A percentile compares a stretch with the other conserved stretches of the same genome.
Evolutionary conservation across 1,140 invertebrate genomes (phyloP).

Genomic region (Neodiprion lecontei): DNA sequence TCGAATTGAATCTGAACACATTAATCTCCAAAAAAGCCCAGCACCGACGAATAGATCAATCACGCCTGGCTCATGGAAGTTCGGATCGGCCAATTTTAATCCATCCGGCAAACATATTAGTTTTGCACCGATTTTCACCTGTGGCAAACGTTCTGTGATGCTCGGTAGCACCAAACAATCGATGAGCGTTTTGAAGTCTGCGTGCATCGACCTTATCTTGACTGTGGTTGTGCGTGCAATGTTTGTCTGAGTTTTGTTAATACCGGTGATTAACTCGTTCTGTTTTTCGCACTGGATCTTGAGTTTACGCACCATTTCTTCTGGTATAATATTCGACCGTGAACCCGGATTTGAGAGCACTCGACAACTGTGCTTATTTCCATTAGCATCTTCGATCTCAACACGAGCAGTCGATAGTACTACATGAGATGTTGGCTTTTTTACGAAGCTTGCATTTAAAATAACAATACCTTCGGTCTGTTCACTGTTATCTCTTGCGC

Average conservation of each 20-base stretch:
- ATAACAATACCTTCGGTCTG: not conserved
- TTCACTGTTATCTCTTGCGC: not conserved
- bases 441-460: slow-evolving; percentile 11
- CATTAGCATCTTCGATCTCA: slow-evolving; percentile 22
- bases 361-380: slow-evolving; percentile 23
- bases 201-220: slow-evolving; percentile 26
- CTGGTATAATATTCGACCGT: slow-evolving; percentile 30
- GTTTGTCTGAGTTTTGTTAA: slow-evolving; percentile 20
- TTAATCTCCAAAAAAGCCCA: slow-evolving; percentile 37
- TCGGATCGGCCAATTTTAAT: slow-evolving; percentile 35
- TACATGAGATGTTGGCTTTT: slow-evolving; percentile 4
- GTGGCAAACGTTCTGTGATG: slow-evolving; percentile 26
- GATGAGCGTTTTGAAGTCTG: slow-evolving; percentile 12
- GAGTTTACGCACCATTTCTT: slow-evolving; percentile 17
- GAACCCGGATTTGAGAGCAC: slow-evolving; percentile 31
- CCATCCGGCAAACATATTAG: slow-evolving; percentile 19
- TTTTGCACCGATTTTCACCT: slow-evolving; percentile 14
- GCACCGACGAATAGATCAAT: slow-evolving; percentile 40
- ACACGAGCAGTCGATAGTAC: slow-evolving; percentile 31
- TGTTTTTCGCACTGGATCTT: slow-evolving; percentile 11
- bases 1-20: slow-evolving; percentile 8
- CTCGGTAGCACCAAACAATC: slow-evolving; percentile 26
- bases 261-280: slow-evolving; percentile 18
- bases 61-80: slow-evolving; percentile 30
- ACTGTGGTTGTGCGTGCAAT: slow-evolving; percentile 17